phyloP scores from a whole-genome alignment of 2,888 invertebrate species.

The Pantelozetes paolii region DNA sequence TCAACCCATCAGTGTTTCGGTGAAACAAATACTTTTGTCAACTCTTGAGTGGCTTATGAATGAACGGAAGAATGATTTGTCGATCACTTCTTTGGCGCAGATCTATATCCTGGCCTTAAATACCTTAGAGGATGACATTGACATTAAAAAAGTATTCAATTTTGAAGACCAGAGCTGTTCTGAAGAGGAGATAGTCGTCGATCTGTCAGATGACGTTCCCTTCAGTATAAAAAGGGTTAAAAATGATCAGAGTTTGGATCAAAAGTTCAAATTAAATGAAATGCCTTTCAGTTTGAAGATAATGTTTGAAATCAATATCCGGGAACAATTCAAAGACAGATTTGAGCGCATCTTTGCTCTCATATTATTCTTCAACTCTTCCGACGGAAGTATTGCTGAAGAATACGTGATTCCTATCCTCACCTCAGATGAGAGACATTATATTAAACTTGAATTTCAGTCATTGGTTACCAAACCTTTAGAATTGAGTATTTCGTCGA shows the following conservation, averaged over 20 bases:
- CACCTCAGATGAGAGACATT: neutral
- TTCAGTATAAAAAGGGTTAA: conserved; percentile 25
- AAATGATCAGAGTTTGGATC: neutral
- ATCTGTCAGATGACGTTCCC: neutral
- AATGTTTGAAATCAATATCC: conserved; percentile 15
- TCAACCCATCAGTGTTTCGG: conserved; percentile 34
- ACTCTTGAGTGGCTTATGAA: conserved; percentile 39
- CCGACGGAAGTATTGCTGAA: neutral
- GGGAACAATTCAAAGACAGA: neutral
- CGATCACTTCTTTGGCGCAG: conserved; percentile 42
- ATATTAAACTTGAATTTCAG: neutral
- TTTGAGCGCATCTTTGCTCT: conserved; percentile 9
- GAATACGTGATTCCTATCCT: conserved; percentile 32
- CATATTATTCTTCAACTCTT: neutral
- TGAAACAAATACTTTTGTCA: conserved; percentile 32
- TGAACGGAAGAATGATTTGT: conserved; percentile 40
- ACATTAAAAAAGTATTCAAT: conserved; percentile 41
- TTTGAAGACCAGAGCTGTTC: conserved; percentile 38
- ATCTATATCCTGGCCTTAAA: conserved; percentile 43
- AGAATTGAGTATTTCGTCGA: neutral
- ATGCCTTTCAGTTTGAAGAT: conserved; percentile 22
- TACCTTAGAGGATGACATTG: conserved; percentile 39
- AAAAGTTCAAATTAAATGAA: neutral
- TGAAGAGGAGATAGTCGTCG: neutral
- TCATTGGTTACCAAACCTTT: conserved; percentile 11